Evolutionary conservation across 92 coral and sea anemone genomes (phyloP).

Genomic region (Paramuricea clavata): DNA sequence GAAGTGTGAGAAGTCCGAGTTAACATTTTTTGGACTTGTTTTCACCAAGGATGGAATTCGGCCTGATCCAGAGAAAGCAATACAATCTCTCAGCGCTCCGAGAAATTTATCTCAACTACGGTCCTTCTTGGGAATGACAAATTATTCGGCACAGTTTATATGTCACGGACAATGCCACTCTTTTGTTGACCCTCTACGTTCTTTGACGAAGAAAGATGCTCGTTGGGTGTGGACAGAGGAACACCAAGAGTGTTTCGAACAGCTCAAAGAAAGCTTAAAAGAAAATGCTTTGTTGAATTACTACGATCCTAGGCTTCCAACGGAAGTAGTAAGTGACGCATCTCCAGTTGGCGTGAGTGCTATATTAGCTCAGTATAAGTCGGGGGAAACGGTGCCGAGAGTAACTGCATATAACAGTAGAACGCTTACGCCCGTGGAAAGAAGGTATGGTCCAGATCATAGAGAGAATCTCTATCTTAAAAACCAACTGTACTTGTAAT

Average conservation of each 20-base stretch:
- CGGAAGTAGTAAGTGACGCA: slow-evolving; percentile 5
- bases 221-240: slow-evolving; percentile 8
- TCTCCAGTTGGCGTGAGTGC: slow-evolving; percentile 17
- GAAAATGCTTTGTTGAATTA: slow-evolving; percentile 4
- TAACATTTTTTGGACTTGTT: slow-evolving; percentile 24
- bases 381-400: neutral
- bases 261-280: neutral
- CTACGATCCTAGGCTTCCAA: slow-evolving; percentile 24
- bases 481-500: no score
- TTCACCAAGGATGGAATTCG: slow-evolving; percentile 34
- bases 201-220: neutral
- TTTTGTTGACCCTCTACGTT: slow-evolving; percentile 6
- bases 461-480: no score
- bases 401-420: no score
- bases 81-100: no score
- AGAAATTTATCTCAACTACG: no score
- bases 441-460: slow-evolving; percentile 8
- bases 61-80: no score
- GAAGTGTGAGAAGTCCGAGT: slow-evolving; percentile 8
- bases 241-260: slow-evolving; percentile 1
- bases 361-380: neutral
- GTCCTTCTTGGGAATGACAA: no score
- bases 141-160: no score
- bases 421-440: slow-evolving; percentile 3
- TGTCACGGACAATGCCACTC: no score